A percentile compares a stretch with the other conserved stretches of the same genome.
phyloP scores from a whole-genome alignment of 2,797 vertebrate species.

The Sebastes minor region DNA sequence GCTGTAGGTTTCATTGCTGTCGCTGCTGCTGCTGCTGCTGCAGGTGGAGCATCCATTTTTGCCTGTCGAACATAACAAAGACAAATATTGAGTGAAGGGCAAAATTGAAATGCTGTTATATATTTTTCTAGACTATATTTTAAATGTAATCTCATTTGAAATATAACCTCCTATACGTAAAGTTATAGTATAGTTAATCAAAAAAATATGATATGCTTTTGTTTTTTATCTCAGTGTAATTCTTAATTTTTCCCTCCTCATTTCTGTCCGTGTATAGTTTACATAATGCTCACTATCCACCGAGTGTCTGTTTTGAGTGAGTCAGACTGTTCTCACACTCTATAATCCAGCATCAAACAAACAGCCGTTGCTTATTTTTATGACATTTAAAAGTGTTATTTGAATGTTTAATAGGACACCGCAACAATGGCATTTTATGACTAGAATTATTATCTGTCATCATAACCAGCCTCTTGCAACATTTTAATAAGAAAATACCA shows the following conservation, averaged over 20 bases:
- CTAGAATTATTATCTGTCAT: background rate
- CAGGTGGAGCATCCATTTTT: constrained; percentile 83
- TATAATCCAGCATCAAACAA: background rate
- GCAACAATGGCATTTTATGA: background rate
- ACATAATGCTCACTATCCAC: background rate
- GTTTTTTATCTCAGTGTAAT: background rate
- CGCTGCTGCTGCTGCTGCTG: constrained; percentile 45
- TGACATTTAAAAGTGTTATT: background rate
- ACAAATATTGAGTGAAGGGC: background rate
- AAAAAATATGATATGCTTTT: background rate
- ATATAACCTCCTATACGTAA: background rate
- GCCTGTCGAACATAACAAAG: constrained; percentile 72
- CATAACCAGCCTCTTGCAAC: background rate
- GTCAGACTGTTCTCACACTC: background rate
- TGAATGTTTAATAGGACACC: background rate
- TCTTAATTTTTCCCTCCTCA: background rate
- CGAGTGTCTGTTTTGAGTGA: background rate
- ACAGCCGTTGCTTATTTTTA: background rate
- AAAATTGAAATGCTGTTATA: background rate
- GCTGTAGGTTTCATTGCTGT: constrained; percentile 78
- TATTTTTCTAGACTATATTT: background rate
- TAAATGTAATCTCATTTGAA: background rate
- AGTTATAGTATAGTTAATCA: background rate
- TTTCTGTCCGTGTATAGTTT: background rate
- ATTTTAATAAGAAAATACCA: background rate